Conservation (phyloP, 2,888 invertebrate genomes). For the Clusia tigrina region DNA sequence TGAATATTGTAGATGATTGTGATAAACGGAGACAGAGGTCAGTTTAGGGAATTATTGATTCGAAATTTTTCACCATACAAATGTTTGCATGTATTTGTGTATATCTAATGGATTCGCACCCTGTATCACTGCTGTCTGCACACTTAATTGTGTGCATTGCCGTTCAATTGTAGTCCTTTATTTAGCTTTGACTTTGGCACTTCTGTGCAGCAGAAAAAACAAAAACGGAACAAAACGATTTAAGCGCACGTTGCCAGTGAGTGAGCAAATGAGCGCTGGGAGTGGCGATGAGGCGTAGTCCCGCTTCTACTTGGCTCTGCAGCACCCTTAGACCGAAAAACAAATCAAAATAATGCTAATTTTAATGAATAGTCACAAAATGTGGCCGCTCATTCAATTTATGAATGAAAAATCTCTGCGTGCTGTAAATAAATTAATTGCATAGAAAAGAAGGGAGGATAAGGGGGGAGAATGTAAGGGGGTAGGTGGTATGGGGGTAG, state of each 20-base stretch:
- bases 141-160: slow-evolving; percentile 6
- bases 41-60: neutral
- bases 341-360: neutral
- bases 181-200: slow-evolving; percentile 32
- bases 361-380: neutral
- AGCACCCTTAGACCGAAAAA: neutral
- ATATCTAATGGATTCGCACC: too few species aligned
- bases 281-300: too few species aligned
- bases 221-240: slow-evolving; percentile 14
- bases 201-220: slow-evolving; percentile 27
- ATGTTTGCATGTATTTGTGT: neutral
- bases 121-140: neutral
- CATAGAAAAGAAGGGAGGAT: too few species aligned
- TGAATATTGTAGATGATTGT: neutral
- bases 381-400: neutral
- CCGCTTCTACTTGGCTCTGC: neutral
- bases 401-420: slow-evolving; percentile 24
- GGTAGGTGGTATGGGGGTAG: too few species aligned
- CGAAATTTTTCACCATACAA: neutral
- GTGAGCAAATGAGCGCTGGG: too few species aligned
- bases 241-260: slow-evolving; percentile 19
- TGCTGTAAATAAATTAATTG: neutral
- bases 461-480: too few species aligned
- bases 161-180: slow-evolving; percentile 23
- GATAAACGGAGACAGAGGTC: neutral